These are phyloP conservation scores for Vulpes lagopus DNA, from an alignment of 2,113 vertebrate genomes.

Conservation along the genomic window DNA sequence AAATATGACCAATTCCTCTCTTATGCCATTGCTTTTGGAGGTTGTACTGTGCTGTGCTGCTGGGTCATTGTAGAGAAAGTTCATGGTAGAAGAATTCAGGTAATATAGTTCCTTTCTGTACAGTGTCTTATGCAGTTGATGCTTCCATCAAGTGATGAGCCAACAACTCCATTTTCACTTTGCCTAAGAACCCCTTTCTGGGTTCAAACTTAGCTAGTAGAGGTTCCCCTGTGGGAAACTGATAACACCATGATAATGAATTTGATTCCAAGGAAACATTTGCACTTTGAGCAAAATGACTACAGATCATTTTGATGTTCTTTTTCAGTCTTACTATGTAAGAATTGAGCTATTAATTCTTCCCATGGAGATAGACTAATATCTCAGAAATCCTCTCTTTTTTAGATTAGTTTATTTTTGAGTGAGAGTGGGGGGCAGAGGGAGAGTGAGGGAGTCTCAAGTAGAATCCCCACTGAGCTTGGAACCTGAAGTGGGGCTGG, in stretches of 20 bases:
- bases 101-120: neutral
- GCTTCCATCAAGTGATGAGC: neutral
- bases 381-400: neutral
- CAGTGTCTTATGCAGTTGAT: neutral
- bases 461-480: neutral
- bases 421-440: neutral
- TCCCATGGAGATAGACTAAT: neutral
- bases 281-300: neutral
- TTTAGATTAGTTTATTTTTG: neutral
- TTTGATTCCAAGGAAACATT: neutral
- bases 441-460: neutral
- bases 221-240: neutral
- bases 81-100: neutral
- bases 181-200: neutral
- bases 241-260: neutral
- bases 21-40: neutral
- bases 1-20: neutral
- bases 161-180: neutral
- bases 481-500: neutral
- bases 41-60: neutral
- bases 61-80: neutral
- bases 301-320: neutral
- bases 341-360: neutral
- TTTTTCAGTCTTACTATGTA: neutral
- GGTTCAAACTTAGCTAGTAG: neutral